These are phyloP conservation scores for Ondatra zibethicus DNA, from an alignment of 2,113 vertebrate species.

Conservation along the genomic window DNA sequence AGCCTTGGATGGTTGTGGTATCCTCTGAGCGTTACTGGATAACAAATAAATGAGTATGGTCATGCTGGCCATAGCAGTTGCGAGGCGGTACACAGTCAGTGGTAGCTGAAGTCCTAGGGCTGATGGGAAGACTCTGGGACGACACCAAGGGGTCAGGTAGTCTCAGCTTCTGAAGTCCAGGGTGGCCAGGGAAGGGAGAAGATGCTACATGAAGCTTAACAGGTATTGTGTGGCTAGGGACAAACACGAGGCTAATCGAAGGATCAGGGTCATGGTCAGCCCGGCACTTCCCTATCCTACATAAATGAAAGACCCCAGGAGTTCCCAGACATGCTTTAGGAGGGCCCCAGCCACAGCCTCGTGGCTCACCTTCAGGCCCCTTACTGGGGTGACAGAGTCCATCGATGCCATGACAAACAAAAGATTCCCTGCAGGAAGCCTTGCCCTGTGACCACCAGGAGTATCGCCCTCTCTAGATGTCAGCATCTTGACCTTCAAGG, in stretches of 20 bases:
- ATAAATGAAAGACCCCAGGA: neutral
- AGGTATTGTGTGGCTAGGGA: neutral
- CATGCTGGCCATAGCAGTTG: neutral
- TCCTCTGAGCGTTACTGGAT: neutral
- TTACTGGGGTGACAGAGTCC: neutral
- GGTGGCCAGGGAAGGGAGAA: neutral
- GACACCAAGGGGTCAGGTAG: neutral
- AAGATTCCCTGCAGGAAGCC: too few relatives aligned
- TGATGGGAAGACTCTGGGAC: neutral
- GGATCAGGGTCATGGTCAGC: neutral
- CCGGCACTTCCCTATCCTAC: rapidly evolving
- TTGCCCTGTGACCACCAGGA: neutral
- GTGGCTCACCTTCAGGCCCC: too few relatives aligned
- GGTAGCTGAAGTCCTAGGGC: neutral
- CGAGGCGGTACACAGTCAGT: neutral
- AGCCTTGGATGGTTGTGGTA: neutral
- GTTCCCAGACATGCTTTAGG: neutral
- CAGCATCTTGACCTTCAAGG: neutral
- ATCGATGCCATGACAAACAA: neutral
- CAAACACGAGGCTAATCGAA: rapidly evolving
- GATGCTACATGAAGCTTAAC: neutral
- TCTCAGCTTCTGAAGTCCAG: neutral
- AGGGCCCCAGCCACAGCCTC: rapidly evolving
- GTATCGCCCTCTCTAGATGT: neutral
- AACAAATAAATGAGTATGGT: neutral